Conservation (phyloP, 92 coral and sea anemone species). For the Epizoanthus fatuus region DNA sequence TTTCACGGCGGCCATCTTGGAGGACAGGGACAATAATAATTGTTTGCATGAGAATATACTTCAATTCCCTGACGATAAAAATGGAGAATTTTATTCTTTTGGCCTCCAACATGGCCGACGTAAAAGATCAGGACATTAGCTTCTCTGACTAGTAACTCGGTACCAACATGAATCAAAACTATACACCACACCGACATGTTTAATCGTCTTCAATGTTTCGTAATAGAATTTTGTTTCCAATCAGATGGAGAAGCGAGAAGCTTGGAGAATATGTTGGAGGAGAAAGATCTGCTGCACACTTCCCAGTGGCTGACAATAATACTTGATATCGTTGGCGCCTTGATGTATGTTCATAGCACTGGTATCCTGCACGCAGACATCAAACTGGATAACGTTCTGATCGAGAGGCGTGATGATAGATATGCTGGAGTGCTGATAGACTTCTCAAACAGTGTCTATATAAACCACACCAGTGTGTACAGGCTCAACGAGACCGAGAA, state of each 20-base stretch:
- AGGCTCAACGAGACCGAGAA: not conserved
- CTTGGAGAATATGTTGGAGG: not conserved
- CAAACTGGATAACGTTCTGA: not conserved
- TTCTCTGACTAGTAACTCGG: too few species aligned
- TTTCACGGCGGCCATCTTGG: too few species aligned
- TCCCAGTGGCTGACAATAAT: not conserved
- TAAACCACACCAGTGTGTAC: not conserved
- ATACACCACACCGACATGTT: too few species aligned
- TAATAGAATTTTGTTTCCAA: too few species aligned
- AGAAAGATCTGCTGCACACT: not conserved
- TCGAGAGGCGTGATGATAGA: not conserved
- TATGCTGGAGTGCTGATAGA: conserved; percentile 6
- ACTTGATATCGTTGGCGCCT: not conserved
- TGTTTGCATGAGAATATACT: too few species aligned
- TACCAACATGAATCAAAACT: too few species aligned
- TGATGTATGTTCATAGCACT: not conserved
- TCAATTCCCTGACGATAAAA: too few species aligned
- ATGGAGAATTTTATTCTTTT: too few species aligned
- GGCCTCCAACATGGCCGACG: too few species aligned
- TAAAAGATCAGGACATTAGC: too few species aligned
- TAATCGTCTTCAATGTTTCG: too few species aligned
- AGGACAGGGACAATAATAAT: too few species aligned
- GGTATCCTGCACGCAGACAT: not conserved
- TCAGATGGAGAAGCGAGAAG: not conserved
- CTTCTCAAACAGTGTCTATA: not conserved